Evolutionary conservation across 2,113 vertebrate species (phyloP).

Genomic region (Heterotilapia buettikoferi): DNA sequence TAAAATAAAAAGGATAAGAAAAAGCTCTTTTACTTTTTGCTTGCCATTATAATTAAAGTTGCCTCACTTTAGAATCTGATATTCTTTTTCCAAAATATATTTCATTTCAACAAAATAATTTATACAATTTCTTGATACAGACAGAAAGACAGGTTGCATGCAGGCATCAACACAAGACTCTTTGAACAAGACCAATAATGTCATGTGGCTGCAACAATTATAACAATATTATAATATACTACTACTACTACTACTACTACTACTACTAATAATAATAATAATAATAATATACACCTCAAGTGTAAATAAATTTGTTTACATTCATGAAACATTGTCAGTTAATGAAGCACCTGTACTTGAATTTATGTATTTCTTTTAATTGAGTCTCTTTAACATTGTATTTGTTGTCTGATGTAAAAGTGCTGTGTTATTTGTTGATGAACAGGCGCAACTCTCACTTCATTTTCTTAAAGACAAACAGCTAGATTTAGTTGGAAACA

Average conservation of each 20-base stretch:
- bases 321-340: background rate
- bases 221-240: background rate
- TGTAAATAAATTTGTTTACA: background rate
- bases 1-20: background rate
- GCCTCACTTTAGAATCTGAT: background rate
- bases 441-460: background rate
- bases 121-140: background rate
- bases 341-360: background rate
- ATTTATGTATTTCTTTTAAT: background rate
- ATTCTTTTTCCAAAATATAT: background rate
- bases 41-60: background rate
- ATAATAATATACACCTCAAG: background rate
- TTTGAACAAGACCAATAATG: background rate
- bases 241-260: fast-evolving
- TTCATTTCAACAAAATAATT: background rate
- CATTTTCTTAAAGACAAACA: background rate
- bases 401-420: background rate
- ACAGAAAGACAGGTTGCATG: background rate
- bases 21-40: background rate
- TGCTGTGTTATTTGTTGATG: background rate
- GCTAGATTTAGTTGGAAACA: background rate
- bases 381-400: background rate
- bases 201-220: background rate
- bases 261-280: background rate
- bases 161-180: background rate